These are phyloP conservation scores for Orthosia cruda DNA, from an alignment of 2,888 invertebrate genomes.

Conservation along the genomic window DNA sequence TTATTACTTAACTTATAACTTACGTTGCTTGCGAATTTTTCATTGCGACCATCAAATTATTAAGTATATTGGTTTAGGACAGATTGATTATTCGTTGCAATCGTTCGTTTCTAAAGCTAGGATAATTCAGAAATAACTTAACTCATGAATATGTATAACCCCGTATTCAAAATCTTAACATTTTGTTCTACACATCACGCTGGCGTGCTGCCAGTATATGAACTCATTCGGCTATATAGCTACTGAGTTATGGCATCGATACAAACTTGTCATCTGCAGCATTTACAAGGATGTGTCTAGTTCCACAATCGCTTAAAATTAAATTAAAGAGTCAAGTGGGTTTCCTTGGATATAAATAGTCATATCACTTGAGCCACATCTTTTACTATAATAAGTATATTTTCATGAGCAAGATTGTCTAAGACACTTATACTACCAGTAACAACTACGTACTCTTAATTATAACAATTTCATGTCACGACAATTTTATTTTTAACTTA, in stretches of 20 bases:
- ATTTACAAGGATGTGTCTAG: slow-evolving; percentile 30
- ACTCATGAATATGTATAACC: slow-evolving; percentile 57
- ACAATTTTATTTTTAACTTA: slow-evolving; percentile 81
- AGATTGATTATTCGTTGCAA: background rate
- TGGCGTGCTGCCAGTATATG: slow-evolving; percentile 72
- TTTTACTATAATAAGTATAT: background rate
- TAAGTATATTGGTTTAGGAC: background rate
- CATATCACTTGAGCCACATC: no score
- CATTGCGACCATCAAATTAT: no score
- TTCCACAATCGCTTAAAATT: slow-evolving; percentile 8
- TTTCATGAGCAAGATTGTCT: slow-evolving; percentile 10
- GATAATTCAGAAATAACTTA: slow-evolving; percentile 45
- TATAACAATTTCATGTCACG: slow-evolving; percentile 78
- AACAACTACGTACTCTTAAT: slow-evolving; percentile 31
- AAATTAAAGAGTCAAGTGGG: background rate
- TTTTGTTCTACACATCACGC: slow-evolving; percentile 68
- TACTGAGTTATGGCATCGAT: slow-evolving; percentile 66
- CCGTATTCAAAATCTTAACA: slow-evolving; percentile 69
- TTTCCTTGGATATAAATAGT: background rate
- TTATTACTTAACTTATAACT: background rate
- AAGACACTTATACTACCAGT: slow-evolving; percentile 18
- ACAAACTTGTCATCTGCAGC: slow-evolving; percentile 52
- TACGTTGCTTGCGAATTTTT: background rate
- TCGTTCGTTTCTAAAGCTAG: slow-evolving; percentile 4
- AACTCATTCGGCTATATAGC: slow-evolving; percentile 61